Conservation (phyloP, 2,888 invertebrate genomes). For the Rhagophthalmus giganteus region DNA sequence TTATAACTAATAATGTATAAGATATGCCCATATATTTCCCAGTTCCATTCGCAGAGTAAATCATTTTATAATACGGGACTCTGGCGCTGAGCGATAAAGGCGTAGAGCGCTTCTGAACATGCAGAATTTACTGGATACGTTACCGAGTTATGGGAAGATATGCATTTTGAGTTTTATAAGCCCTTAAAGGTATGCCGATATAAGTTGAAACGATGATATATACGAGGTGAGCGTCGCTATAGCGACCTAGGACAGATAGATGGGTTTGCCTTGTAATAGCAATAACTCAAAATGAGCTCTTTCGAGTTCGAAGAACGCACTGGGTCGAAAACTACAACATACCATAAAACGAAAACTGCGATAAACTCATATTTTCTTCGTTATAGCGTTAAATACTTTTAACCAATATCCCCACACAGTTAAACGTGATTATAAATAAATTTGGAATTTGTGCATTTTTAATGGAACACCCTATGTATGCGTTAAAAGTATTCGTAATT, state of each 20-base stretch:
- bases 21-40: conserved; percentile 49
- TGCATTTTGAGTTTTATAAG: conserved; percentile 50
- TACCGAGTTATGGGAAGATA: conserved; percentile 47
- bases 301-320: conserved; percentile 1
- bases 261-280: conserved; percentile 19
- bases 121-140: conserved; percentile 46
- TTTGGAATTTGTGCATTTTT: no score
- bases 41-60: conserved; percentile 50
- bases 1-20: conserved; percentile 48
- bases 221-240: conserved; percentile 38
- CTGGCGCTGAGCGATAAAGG: conserved; percentile 51
- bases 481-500: no score
- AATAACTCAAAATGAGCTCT: conserved; percentile 22
- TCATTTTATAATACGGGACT: conserved; percentile 51
- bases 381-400: no score
- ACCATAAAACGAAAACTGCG: no score
- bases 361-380: no score
- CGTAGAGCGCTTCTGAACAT: conserved; percentile 44
- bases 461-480: no score
- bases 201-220: conserved; percentile 45
- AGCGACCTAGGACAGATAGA: conserved; percentile 25
- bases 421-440: no score
- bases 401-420: no score
- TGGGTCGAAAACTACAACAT: not conserved
- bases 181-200: conserved; percentile 46